A percentile compares a stretch with the other conserved stretches of the same genome.
Conservation (phyloP, 2,888 invertebrate genomes). For the Oscheius myriophilus region DNA sequence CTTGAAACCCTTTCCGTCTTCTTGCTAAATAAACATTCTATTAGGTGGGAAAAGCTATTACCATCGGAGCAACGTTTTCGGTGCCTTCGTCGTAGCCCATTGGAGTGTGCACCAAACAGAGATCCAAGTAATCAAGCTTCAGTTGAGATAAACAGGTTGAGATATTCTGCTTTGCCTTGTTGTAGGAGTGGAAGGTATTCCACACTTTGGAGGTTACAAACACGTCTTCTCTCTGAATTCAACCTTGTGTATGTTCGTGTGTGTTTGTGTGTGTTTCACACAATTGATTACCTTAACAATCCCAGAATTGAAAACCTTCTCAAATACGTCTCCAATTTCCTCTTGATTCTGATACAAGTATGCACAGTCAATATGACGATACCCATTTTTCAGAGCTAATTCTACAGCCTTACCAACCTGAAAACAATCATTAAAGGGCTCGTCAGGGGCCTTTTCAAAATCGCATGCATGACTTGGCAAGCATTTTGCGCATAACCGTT, state of each 20-base stretch:
- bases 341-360: slow-evolving; percentile 72
- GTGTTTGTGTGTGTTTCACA: too few relatives aligned
- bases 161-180: slow-evolving; percentile 9
- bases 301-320: slow-evolving; percentile 71
- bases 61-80: slow-evolving; percentile 40
- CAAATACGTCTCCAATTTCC: slow-evolving; percentile 70
- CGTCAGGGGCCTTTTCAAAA: too few relatives aligned
- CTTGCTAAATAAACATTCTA: slow-evolving; percentile 47
- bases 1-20: slow-evolving; percentile 47
- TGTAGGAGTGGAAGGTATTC: slow-evolving; percentile 69
- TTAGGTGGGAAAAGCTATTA: too few relatives aligned
- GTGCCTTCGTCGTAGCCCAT: slow-evolving; percentile 65
- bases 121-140: slow-evolving; percentile 62
- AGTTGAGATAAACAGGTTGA: slow-evolving; percentile 40
- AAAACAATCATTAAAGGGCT: too few relatives aligned
- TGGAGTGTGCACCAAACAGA: slow-evolving; percentile 70
- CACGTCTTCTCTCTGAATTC: slow-evolving; percentile 51
- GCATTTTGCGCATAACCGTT: too few relatives aligned
- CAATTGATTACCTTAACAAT: slow-evolving; percentile 57
- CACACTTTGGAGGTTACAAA: slow-evolving; percentile 70
- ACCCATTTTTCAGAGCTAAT: slow-evolving; percentile 69
- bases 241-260: too few relatives aligned
- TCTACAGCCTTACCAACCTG: slow-evolving; percentile 56
- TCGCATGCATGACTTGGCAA: too few relatives aligned
- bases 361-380: slow-evolving; percentile 73